Conservation (phyloP, 1,140 invertebrate genomes). For the Papilio machaon region DNA sequence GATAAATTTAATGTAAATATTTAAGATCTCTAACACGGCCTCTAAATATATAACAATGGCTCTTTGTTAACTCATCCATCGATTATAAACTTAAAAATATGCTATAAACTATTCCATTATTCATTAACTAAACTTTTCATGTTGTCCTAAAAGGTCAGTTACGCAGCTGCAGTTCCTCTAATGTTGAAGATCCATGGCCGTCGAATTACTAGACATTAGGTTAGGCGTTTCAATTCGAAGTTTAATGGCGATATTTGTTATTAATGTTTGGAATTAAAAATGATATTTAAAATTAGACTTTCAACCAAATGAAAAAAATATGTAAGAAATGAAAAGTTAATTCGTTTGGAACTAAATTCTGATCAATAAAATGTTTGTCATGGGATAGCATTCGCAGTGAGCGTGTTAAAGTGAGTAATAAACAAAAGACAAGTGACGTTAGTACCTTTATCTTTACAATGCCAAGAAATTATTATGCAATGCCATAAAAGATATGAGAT, state of each 20-base stretch:
- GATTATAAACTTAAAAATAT: background rate
- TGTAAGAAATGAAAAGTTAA: no score
- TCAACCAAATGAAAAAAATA: background rate
- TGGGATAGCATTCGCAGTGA: slow-evolving; percentile 10
- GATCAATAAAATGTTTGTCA: background rate
- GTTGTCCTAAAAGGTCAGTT: background rate
- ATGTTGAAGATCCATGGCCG: background rate
- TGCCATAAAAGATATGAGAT: slow-evolving; percentile 20
- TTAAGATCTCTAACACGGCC: background rate
- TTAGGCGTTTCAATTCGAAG: no score
- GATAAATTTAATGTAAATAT: background rate
- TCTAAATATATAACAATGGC: background rate
- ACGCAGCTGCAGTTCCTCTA: background rate
- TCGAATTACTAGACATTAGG: background rate
- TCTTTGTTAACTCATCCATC: slow-evolving; percentile 5
- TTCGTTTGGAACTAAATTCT: background rate
- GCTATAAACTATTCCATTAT: background rate
- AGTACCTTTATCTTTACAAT: slow-evolving; percentile 24
- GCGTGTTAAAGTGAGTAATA: slow-evolving; percentile 15
- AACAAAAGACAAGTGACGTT: slow-evolving; percentile 21
- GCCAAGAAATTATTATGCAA: slow-evolving; percentile 24
- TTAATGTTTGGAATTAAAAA: no score
- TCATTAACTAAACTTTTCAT: background rate
- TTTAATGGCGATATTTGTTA: no score
- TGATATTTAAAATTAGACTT: no score